phyloP scores from a whole-genome alignment of 1,140 invertebrate genomes.

The Polyergus mexicanus region DNA sequence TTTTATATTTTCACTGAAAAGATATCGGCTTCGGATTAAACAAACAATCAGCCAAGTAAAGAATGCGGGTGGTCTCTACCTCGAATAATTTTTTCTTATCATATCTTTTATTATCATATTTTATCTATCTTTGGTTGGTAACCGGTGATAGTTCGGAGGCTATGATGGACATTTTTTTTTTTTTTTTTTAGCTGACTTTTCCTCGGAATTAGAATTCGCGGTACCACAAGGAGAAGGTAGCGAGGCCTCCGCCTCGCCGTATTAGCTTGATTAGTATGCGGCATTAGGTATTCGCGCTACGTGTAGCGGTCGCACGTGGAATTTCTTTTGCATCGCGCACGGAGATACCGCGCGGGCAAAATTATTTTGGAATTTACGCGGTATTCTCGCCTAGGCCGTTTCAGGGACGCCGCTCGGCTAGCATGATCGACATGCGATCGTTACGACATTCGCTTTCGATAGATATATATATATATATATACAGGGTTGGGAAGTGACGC shows the following conservation, averaged over 20 bases:
- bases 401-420: conserved; percentile 34
- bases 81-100: background rate
- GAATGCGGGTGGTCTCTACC: background rate
- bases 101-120: background rate
- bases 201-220: conserved; percentile 25
- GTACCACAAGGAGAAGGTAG: background rate
- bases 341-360: conserved; percentile 32
- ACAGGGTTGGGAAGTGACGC: no score
- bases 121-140: background rate
- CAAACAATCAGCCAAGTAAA: background rate
- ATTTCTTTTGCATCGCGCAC: conserved; percentile 19
- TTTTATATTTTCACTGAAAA: background rate
- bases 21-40: background rate
- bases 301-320: conserved; percentile 52
- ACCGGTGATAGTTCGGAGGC: background rate
- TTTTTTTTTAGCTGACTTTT: background rate
- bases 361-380: conserved; percentile 64
- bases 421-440: conserved; percentile 37
- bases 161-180: background rate
- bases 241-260: conserved; percentile 5
- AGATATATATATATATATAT: conserved; percentile 30
- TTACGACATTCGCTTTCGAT: conserved; percentile 46
- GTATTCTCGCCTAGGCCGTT: conserved; percentile 55
- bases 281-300: conserved; percentile 60
- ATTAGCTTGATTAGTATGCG: conserved; percentile 46